These are phyloP conservation scores for Halotydeus destructor DNA, from an alignment of 1,140 invertebrate species.

Conservation along the genomic window DNA sequence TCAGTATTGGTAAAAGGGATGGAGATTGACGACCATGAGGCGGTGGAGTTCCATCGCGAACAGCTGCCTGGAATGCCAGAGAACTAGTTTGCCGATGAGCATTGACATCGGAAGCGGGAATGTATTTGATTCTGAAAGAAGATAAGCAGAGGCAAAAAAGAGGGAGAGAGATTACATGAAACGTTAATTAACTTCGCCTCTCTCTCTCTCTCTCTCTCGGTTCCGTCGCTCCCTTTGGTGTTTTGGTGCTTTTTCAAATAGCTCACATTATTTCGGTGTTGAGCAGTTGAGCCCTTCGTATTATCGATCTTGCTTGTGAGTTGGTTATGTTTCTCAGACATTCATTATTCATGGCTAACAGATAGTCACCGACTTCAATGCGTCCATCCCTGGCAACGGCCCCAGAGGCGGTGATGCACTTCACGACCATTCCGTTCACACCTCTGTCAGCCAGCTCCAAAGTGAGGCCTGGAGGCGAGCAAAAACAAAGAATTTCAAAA, in stretches of 20 bases:
- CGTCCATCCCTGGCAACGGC: slow-evolving; percentile 35
- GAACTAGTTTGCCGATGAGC: slow-evolving; percentile 24
- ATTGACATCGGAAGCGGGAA: slow-evolving; percentile 31
- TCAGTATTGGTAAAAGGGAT: slow-evolving; percentile 22
- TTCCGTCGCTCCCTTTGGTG: no score
- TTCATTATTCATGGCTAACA: slow-evolving; percentile 39
- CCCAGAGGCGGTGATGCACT: slow-evolving; percentile 30
- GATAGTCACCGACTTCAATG: slow-evolving; percentile 29
- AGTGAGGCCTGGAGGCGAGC: slow-evolving; percentile 27
- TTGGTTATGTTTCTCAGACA: slow-evolving; percentile 36
- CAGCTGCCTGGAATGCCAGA: slow-evolving; percentile 21
- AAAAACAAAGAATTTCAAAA: slow-evolving; percentile 3
- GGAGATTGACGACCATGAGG: slow-evolving; percentile 16
- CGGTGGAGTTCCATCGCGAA: slow-evolving; percentile 3
- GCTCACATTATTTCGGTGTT: slow-evolving; percentile 31
- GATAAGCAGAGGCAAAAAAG: slow-evolving; percentile 2
- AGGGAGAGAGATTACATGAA: no score
- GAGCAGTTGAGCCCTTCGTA: slow-evolving; percentile 36
- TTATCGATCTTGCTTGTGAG: slow-evolving; percentile 38
- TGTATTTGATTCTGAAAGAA: slow-evolving; percentile 31
- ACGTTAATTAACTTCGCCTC: no score
- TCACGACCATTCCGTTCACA: slow-evolving; percentile 40
- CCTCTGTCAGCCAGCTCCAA: slow-evolving; percentile 37
- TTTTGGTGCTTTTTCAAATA: neutral
- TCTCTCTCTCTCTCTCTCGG: no score